Base-by-base conservation (phyloP, 2,113 vertebrate genomes). In the Jacana jacana region DNA sequence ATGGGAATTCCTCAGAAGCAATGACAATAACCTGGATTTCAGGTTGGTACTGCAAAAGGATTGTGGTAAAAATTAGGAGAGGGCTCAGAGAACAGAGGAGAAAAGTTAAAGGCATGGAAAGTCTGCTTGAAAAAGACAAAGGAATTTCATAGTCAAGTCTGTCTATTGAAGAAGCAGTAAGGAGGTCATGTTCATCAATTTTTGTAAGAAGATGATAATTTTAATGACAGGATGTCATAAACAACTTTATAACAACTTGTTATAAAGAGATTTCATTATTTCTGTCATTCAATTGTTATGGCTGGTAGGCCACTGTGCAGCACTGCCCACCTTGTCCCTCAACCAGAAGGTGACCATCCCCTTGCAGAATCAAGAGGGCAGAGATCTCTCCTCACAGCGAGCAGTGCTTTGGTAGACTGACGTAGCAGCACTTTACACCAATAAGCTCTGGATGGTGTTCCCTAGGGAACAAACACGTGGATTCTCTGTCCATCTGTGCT, bases 381-480 rank as follows among this genome's bases (percentile, higher is more conserved):
- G 33, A 42, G 51, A 42, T 6, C 0, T 18, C n/a, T 48, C 54
- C 58, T 68, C 37, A 31, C 10, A 86, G 30, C 7, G 14, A 2
- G 0, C 19, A 23, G 18, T 19, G 17, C 37, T 63, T 13, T 1
- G 9, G 25, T 25, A 57, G 81, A 37, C 11, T 0, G 0, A 14
- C 0, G 0, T 2, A 66, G 46, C 12, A 55, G 28, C 39, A 30
- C 46, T 87, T 75, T 24, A 39, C 25, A 58, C 23, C 17, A 28
- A 2, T 39, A 54, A 39, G 10, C n/a, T 42, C n/a, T 73, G 60
- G 19, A 46, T 11, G 10, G 6, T 44, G 23, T 17, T 71, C 8
- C 24, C 9, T 24, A 33, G 17, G 46, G 24, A 66, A 13, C 13
- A 85, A 88, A 61, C 7, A 22, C 0, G 0, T 22, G 39, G 28